These are phyloP conservation scores for Oscheius sp. DNA, from an alignment of 2,888 invertebrate genomes.

Conservation along the genomic window DNA sequence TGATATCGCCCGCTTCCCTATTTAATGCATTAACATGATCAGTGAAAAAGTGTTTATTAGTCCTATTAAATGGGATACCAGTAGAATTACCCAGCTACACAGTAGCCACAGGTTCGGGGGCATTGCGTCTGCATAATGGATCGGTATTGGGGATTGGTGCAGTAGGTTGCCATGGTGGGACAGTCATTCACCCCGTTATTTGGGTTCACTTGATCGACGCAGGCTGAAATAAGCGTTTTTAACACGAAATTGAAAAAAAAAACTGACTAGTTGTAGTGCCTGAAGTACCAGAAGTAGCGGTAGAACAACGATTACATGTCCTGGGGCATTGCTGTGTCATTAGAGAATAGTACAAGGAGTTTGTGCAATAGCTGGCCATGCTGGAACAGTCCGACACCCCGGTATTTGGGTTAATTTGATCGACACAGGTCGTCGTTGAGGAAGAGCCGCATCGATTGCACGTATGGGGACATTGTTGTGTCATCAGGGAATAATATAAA, in stretches of 20 bases:
- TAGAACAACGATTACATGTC: constrained; percentile 44
- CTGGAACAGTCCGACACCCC: constrained; percentile 10
- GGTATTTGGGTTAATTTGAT: constrained; percentile 3
- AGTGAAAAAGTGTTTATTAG: too few species aligned
- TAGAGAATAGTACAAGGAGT: constrained; percentile 38
- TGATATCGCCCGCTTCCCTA: too few species aligned
- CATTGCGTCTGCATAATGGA: too few species aligned
- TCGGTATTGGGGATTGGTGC: background rate
- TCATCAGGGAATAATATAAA: background rate
- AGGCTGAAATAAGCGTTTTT: background rate
- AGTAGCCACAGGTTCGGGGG: too few species aligned
- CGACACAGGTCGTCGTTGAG: constrained; percentile 3
- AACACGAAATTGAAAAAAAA: too few species aligned
- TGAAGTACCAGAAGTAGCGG: constrained; percentile 13
- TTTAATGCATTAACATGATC: too few species aligned
- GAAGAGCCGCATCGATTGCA: background rate
- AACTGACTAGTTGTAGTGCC: too few species aligned
- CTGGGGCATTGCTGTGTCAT: constrained; percentile 47
- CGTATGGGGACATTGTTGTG: background rate
- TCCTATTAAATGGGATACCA: too few species aligned
- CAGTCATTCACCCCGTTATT: background rate
- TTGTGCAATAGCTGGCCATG: background rate
- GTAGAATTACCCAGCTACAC: too few species aligned
- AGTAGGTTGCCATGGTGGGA: background rate
- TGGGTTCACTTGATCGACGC: background rate